Conservation (phyloP, 1,140 invertebrate genomes). For the Cheumatopsyche charites region DNA sequence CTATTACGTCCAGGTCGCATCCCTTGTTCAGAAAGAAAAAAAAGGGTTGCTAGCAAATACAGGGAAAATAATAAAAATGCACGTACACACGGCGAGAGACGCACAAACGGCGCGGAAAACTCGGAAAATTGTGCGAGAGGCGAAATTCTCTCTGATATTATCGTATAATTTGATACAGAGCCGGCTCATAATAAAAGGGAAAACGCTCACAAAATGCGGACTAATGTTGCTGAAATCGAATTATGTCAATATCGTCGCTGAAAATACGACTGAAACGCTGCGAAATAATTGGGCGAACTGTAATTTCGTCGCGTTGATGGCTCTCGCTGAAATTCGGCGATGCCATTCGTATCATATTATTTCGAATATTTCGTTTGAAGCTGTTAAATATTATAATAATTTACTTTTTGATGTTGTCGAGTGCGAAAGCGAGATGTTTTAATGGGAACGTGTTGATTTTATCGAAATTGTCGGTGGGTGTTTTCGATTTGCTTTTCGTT, state of each 20-base stretch:
- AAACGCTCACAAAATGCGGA: not conserved
- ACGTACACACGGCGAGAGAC: not conserved
- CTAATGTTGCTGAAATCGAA: not conserved
- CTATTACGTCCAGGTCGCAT: conserved; percentile 11
- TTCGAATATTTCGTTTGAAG: too few relatives aligned
- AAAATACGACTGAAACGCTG: too few relatives aligned
- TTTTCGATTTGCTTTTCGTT: too few relatives aligned
- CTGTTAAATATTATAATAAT: too few relatives aligned
- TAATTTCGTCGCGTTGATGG: too few relatives aligned
- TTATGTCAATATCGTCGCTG: not conserved
- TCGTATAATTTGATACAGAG: conserved; percentile 2
- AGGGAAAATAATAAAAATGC: conserved; percentile 13
- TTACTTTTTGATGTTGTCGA: too few relatives aligned
- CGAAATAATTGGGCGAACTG: too few relatives aligned
- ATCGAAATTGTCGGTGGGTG: too few relatives aligned
- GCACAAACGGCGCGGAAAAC: not conserved
- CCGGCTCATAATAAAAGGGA: conserved; percentile 1
- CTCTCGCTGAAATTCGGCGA: too few relatives aligned
- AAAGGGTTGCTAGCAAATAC: not conserved
- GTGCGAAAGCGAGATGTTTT: too few relatives aligned
- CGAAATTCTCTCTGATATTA: not conserved
- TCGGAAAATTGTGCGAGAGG: not conserved
- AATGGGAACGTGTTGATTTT: too few relatives aligned
- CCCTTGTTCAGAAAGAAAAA: not conserved
- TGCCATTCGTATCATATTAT: too few relatives aligned